Percentiles rank a stretch among this genome's conserved stretches.
These are phyloP conservation scores for Oreochromis tanganicae DNA, from an alignment of 2,113 vertebrate species.

Conservation along the genomic window DNA sequence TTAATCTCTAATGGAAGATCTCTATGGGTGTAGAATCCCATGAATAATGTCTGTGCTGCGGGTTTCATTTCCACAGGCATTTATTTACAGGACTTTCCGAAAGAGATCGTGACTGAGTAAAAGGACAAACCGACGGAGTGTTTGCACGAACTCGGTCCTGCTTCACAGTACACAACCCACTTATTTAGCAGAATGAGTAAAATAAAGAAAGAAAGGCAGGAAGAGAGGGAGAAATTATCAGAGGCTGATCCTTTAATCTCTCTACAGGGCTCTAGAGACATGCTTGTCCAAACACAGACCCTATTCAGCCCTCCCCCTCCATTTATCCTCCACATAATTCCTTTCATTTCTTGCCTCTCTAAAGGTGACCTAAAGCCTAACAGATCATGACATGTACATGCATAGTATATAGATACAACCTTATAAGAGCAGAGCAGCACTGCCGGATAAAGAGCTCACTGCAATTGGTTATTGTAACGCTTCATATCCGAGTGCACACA, in stretches of 20 bases:
- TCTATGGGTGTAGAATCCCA: slow-evolving; percentile 21
- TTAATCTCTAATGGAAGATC: slow-evolving; percentile 52
- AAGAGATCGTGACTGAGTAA: neutral
- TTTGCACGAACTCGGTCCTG: neutral
- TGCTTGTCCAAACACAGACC: slow-evolving; percentile 39
- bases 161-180: slow-evolving; percentile 1
- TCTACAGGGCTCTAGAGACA: slow-evolving; percentile 47
- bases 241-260: slow-evolving; percentile 69
- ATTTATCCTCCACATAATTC: slow-evolving; percentile 16
- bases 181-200: neutral
- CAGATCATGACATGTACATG: neutral
- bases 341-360: neutral
- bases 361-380: neutral
- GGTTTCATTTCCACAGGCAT: slow-evolving; percentile 53
- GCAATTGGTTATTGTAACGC: neutral
- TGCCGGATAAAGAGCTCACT: neutral
- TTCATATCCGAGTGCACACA: neutral
- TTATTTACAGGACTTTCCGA: slow-evolving; percentile 54
- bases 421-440: neutral
- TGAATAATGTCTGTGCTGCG: slow-evolving; percentile 58
- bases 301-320: slow-evolving; percentile 26
- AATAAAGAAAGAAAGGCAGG: neutral
- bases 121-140: neutral
- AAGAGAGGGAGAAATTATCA: slow-evolving; percentile 39
- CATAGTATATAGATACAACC: neutral